These are phyloP conservation scores for Jaculus jaculus DNA, from an alignment of 2,113 vertebrate species.

Conservation along the genomic window DNA sequence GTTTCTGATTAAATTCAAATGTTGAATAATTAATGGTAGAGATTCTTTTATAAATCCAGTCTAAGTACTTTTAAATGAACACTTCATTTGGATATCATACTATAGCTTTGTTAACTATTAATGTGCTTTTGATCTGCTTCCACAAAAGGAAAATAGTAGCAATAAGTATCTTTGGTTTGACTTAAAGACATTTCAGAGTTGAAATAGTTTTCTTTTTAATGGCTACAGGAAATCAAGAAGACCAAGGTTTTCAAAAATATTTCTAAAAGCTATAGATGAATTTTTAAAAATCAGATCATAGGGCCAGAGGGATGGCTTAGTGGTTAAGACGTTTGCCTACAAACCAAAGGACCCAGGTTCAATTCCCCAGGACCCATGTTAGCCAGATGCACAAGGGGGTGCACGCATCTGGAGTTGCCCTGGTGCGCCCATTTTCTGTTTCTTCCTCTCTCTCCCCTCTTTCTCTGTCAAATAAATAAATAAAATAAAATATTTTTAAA, in stretches of 20 bases:
- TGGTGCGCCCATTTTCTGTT: no score
- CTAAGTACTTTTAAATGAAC: slow-evolving; percentile 65
- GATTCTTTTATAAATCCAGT: slow-evolving; percentile 70
- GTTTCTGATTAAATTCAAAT: slow-evolving; percentile 79
- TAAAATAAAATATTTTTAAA: no score
- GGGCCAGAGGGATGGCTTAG: no score
- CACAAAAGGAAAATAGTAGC: slow-evolving; percentile 41
- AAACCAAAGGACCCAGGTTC: no score
- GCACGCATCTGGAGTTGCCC: no score
- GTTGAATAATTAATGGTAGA: slow-evolving; percentile 67
- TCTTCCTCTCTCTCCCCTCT: no score
- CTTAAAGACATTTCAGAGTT: slow-evolving; percentile 19
- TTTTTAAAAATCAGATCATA: neutral
- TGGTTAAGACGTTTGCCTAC: no score
- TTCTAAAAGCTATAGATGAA: slow-evolving; percentile 15
- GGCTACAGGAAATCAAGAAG: slow-evolving; percentile 21
- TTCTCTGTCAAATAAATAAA: no score
- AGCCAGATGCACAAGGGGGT: no score
- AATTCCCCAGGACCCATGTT: no score
- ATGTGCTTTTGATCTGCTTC: slow-evolving; percentile 58
- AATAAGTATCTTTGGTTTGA: slow-evolving; percentile 45
- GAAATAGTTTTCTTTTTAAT: slow-evolving; percentile 45
- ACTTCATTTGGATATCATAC: slow-evolving; percentile 60
- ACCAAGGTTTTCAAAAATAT: neutral
- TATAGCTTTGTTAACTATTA: slow-evolving; percentile 75